phyloP scores from a whole-genome alignment of 30 jellyfish, hydroid and myxozoan species.

The Pelagia noctiluca region DNA sequence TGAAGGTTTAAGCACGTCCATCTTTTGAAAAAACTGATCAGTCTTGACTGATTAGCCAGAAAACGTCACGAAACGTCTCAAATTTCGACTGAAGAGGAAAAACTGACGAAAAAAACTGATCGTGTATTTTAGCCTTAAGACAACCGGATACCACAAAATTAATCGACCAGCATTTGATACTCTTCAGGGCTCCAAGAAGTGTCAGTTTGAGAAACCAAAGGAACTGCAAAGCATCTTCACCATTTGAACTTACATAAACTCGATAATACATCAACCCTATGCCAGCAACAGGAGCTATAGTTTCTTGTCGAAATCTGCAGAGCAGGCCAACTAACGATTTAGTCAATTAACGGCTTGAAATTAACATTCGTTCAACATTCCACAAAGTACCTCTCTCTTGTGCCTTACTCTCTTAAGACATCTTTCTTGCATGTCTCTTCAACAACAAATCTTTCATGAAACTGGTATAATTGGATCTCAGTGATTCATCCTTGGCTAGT shows the following conservation, averaged over 20 bases:
- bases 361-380: neutral
- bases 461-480: neutral
- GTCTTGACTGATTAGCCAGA: too few species aligned
- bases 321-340: conserved; percentile 10
- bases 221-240: neutral
- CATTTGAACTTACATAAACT: conserved; percentile 32
- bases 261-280: conserved; percentile 43
- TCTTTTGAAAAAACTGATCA: too few species aligned
- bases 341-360: neutral
- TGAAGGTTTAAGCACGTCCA: too few species aligned
- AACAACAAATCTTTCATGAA: neutral
- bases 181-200: conserved; percentile 2
- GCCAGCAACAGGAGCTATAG: conserved; percentile 42
- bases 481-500: conserved; percentile 2
- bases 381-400: neutral
- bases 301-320: conserved; percentile 57
- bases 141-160: conserved; percentile 57
- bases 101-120: too few species aligned
- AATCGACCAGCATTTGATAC: conserved; percentile 66
- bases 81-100: too few species aligned
- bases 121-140: too few species aligned
- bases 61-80: too few species aligned
- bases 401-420: neutral
- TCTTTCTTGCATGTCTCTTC: neutral
- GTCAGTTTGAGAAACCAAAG: conserved; percentile 68